Base-by-base conservation (phyloP, 2,888 invertebrate genomes). In the Leucoma salicis region DNA sequence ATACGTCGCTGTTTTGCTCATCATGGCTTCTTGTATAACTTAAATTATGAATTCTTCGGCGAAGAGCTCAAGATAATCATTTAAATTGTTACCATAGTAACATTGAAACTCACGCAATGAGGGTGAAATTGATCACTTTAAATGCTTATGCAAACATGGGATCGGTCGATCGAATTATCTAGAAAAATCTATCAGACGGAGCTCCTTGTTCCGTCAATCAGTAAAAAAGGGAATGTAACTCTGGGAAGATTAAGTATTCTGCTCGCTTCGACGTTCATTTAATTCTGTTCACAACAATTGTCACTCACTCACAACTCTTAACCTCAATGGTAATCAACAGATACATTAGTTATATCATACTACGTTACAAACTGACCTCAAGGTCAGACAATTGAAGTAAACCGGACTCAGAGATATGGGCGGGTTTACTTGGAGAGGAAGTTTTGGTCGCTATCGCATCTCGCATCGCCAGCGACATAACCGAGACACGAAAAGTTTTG, bases 11-110 rank as follows among this genome's bases (percentile, higher is more conserved):
- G 58, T 59, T 21, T 54, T 53, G 63, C 54, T 62, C 53, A 48
- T 49, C 53, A 63, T 52, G 55, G 55, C 62, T 59, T 59, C 65
- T 67, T 66, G 71, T 69, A 70, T 63, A 56, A 64, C 57, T 60
- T 63, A 72, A 66, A 71, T 62, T 35, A 57, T 63, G 58, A 62
- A 41, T 55, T 62, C 52, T 60, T 53, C 41, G 35, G 28, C 45
- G 55, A 54, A 49, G 40, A 32, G 54, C 43, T 42, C 49, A 42
- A 46, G 51, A 49, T 53, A 48, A 51, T 42, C 52, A 39, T 46
- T 48, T 31, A 13, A 29, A 31, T 35, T 14, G 55, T 51, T 32
- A 46, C 21, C 24, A 34, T 27, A 37, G 46, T 24, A 31, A 46
- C 25, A 39, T 40, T 35, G 32, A 36, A 36, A 32, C n/a, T n/a